Conservation (phyloP, 2,888 invertebrate species). For the Hemistola chrysoprasaria region DNA sequence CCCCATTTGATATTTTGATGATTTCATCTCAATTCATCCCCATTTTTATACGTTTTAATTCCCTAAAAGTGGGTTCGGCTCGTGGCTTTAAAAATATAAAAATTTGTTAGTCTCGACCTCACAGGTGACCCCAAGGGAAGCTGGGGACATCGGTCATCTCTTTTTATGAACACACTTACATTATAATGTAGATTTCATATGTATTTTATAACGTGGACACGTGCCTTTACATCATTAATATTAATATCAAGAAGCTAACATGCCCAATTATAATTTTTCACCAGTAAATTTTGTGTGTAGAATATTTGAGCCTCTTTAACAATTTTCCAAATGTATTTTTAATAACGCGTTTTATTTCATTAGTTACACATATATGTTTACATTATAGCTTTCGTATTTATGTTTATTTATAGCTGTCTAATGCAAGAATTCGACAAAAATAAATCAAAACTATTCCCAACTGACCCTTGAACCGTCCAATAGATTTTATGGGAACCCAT, state of each 20-base stretch:
- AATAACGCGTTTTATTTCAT: too few species aligned
- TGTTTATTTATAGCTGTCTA: constrained; percentile 5
- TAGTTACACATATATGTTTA: too few species aligned
- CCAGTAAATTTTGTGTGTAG: too few species aligned
- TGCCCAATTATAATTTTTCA: background rate
- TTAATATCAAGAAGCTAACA: constrained; percentile 11
- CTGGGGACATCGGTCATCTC: constrained; percentile 37
- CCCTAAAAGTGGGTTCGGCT: constrained; percentile 40
- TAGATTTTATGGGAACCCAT: constrained; percentile 70
- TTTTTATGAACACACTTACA: constrained; percentile 26
- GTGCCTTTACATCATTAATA: constrained; percentile 9
- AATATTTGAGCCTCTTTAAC: too few species aligned
- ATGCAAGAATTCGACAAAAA: constrained; percentile 26
- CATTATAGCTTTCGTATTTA: too few species aligned
- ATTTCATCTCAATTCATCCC: constrained; percentile 25
- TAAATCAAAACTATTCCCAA: constrained; percentile 30
- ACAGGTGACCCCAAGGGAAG: constrained; percentile 40
- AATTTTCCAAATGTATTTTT: too few species aligned
- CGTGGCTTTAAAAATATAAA: constrained; percentile 41
- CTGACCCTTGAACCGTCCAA: constrained; percentile 34
- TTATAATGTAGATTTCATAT: constrained; percentile 26
- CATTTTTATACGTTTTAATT: constrained; percentile 24
- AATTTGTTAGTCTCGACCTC: constrained; percentile 37
- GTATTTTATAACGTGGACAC: constrained; percentile 11
- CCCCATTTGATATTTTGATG: constrained; percentile 23